These are phyloP conservation scores for Megamerina dolium DNA, from an alignment of 2,888 invertebrate species.

Conservation along the genomic window DNA sequence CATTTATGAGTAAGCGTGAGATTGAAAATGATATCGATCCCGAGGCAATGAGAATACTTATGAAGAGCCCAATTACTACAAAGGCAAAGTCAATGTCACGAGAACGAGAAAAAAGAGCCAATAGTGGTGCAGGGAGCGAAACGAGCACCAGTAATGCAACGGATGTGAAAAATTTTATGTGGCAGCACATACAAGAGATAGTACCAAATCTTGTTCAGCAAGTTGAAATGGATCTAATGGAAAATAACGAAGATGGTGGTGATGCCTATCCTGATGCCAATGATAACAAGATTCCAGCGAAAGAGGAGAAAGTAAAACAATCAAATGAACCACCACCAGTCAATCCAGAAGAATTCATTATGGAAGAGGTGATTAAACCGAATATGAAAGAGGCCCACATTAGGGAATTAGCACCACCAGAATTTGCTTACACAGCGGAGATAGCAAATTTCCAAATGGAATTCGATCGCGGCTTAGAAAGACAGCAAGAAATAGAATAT, in stretches of 20 bases:
- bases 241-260: conserved; percentile 17
- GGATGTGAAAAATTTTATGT: conserved; percentile 46
- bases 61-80: conserved; percentile 46
- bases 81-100: conserved; percentile 17
- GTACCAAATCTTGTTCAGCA: conserved; percentile 48
- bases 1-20: conserved; percentile 30
- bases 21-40: conserved; percentile 34
- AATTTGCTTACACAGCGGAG: conserved; percentile 32
- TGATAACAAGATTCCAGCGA: neutral
- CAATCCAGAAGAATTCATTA: conserved; percentile 33
- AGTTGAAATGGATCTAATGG: conserved; percentile 45
- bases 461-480: conserved; percentile 27
- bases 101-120: conserved; percentile 16
- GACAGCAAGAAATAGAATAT: conserved; percentile 28
- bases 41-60: conserved; percentile 40
- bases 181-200: conserved; percentile 49
- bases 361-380: conserved; percentile 44
- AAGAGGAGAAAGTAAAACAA: neutral
- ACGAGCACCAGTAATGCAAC: conserved; percentile 21
- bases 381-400: conserved; percentile 35
- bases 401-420: conserved; percentile 31
- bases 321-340: conserved; percentile 20
- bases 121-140: neutral
- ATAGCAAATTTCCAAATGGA: conserved; percentile 36
- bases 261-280: conserved; percentile 3